These are phyloP conservation scores for Pseudopodoces humilis DNA, from an alignment of 2,113 vertebrate genomes.

Conservation along the genomic window DNA sequence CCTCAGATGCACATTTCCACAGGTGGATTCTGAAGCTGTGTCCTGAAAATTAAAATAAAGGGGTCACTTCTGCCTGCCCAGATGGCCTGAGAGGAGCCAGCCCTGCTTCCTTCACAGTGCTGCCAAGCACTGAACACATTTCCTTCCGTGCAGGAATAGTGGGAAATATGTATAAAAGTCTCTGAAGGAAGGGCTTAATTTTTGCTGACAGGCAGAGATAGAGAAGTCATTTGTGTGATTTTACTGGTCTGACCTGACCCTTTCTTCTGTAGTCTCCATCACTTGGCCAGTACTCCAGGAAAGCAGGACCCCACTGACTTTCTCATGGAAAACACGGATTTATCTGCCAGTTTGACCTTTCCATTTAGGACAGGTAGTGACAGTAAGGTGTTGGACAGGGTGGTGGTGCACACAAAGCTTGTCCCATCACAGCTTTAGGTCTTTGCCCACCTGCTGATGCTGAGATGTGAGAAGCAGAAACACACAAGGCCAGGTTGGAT, in stretches of 20 bases:
- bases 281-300: not conserved
- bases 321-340: not conserved
- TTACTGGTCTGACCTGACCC: not conserved
- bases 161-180: not conserved
- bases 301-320: not conserved
- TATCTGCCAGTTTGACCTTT: not conserved
- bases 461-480: not conserved
- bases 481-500: not conserved
- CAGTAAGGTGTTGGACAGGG: not conserved
- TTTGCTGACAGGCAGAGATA: not conserved
- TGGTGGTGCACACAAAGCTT: not conserved
- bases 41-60: not conserved
- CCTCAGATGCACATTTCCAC: not conserved
- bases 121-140: not conserved
- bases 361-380: not conserved
- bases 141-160: not conserved
- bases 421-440: not conserved
- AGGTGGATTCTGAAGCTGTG: not conserved
- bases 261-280: not conserved
- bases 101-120: not conserved
- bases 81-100: not conserved
- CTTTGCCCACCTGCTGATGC: not conserved
- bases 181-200: not conserved
- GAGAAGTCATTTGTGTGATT: not conserved
- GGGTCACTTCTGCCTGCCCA: not conserved